Evolutionary conservation across 1,140 invertebrate species (phyloP).

Genomic region (Solenopsis fugax): DNA sequence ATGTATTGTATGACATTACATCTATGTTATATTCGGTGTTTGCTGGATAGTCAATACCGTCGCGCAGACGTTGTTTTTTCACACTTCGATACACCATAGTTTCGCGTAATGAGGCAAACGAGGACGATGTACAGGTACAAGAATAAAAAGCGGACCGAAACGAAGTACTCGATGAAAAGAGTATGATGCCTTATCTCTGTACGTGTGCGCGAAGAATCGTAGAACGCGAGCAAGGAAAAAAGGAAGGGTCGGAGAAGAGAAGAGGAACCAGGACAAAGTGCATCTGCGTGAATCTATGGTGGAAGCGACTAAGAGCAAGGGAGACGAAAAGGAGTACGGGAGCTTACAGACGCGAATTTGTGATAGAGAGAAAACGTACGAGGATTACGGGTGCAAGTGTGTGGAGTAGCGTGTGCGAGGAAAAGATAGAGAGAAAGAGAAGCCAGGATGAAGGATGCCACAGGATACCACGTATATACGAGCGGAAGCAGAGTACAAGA

Average conservation of each 20-base stretch:
- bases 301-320: background rate
- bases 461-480: conserved; percentile 21
- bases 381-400: conserved; percentile 36
- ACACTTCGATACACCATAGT: conserved; percentile 5
- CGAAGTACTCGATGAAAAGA: conserved; percentile 25
- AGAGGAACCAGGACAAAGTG: conserved; percentile 22
- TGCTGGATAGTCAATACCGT: background rate
- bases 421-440: conserved; percentile 8
- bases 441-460: conserved; percentile 11
- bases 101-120: conserved; percentile 31
- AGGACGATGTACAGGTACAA: background rate
- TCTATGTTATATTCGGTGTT: too few relatives aligned
- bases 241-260: background rate
- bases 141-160: conserved; percentile 44
- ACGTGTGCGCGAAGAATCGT: conserved; percentile 3
- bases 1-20: too few relatives aligned
- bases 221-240: conserved; percentile 9
- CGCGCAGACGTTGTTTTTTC: conserved; percentile 22
- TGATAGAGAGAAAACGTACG: background rate
- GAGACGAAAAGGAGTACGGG: background rate
- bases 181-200: conserved; percentile 28
- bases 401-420: background rate
- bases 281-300: conserved; percentile 4
- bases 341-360: background rate
- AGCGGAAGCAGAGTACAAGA: conserved; percentile 36